Evolutionary conservation across 2,113 vertebrate species (phyloP).

Genomic region (Cettia cetti): DNA sequence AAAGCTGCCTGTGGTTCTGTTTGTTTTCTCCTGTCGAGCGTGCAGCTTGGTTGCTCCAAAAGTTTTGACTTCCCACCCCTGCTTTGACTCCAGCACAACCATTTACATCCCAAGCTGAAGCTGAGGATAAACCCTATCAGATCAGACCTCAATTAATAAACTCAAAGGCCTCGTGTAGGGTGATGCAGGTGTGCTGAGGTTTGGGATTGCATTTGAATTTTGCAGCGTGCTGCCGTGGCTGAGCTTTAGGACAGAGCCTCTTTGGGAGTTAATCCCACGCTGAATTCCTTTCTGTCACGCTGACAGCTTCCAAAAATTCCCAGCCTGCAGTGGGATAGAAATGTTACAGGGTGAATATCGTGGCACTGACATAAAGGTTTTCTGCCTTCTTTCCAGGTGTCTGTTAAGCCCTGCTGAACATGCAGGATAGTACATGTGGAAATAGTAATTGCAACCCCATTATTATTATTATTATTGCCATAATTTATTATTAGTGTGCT

Average conservation of each 20-base stretch:
- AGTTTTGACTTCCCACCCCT: not conserved
- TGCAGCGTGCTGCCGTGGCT: not conserved
- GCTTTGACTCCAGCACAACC: not conserved
- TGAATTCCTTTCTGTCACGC: not conserved
- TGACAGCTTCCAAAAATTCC: not conserved
- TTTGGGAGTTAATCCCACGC: not conserved
- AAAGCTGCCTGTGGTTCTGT: not conserved
- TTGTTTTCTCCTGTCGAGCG: not conserved
- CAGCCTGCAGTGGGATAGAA: not conserved
- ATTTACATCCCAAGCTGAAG: not conserved
- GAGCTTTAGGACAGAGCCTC: not conserved
- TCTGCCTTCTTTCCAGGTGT: not conserved
- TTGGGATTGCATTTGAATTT: not conserved
- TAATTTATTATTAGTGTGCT: conserved; percentile 50
- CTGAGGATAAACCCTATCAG: not conserved
- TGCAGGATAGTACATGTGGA: conserved; percentile 54
- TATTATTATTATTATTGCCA: conserved; percentile 49
- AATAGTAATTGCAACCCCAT: conserved; percentile 59
- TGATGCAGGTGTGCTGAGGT: conserved; percentile 21
- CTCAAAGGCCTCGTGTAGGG: not conserved
- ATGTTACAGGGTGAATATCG: not conserved
- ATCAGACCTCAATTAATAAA: not conserved
- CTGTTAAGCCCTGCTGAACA: not conserved
- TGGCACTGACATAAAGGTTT: not conserved
- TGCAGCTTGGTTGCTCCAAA: not conserved